Base-by-base conservation (phyloP, 2,797 vertebrate genomes). In the Xenops minutus region DNA sequence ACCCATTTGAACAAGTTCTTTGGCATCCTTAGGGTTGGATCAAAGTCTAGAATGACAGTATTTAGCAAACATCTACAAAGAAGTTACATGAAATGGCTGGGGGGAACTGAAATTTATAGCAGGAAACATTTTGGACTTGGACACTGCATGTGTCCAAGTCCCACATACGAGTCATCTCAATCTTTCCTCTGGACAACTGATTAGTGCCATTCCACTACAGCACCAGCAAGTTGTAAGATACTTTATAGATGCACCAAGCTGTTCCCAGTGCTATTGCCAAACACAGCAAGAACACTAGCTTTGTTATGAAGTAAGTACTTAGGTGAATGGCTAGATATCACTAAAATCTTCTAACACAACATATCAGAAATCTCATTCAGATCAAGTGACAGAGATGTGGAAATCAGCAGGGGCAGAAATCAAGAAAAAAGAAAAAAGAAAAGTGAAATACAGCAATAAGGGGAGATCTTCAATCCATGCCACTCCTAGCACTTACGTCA, bases 281-380 rank as follows among this genome's bases (percentile, higher is more conserved):
- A 84, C n/a, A 62, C 93, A 76, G n/a, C 48, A 93, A 84, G 74
- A 92, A 75, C 63, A 82, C 30, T 85, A 85, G 36, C 83, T 93
- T 82, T 76, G 74, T 85, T 73, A 41, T 79, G 67, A 94, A 41
- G 36, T 85, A 94, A 94, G 81, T 94, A 27, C 61, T 83, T 61
- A 56, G 29, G 34, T 76, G 48, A 55, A 91, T 41, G 27, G 56
- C 29, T 52, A 69, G 52, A 26, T 76, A 87, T 44, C 71, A 82
- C 59, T 83, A 87, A 93, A 82, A 89, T 77, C 75, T 80, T 68
- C 54, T 76, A 80, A 87, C 68, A 80, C 0, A 0, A 80, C 68
- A 61, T 76, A 90, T 63, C 71, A 74, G 30, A 92, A 83, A 85
- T 68, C 48, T 92, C 30, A 83, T 64, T 80, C 82, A 61, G 52